Conservation (phyloP, 1,140 invertebrate genomes). For the Drosophila tropicalis region DNA sequence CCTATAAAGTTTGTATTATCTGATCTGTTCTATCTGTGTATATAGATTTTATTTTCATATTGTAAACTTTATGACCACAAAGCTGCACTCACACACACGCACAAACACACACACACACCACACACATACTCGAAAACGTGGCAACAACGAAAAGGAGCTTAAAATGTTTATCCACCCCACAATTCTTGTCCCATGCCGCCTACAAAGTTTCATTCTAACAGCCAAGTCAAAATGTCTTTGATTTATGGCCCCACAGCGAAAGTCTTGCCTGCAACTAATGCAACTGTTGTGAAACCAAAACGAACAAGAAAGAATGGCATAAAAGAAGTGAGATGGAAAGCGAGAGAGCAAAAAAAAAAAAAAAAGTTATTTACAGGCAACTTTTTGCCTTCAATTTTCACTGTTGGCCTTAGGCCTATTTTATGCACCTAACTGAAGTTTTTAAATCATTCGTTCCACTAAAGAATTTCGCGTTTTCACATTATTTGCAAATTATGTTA, state of each 20-base stretch:
- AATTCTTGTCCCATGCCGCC: constrained; percentile 5
- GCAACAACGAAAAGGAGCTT: constrained; percentile 65
- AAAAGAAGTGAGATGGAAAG: constrained; percentile 44
- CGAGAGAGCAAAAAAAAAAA: neutral
- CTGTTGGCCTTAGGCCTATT: constrained; percentile 48
- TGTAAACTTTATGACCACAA: constrained; percentile 50
- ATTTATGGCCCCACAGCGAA: constrained; percentile 57
- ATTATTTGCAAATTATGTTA: constrained; percentile 76
- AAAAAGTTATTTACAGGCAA: constrained; percentile 72
- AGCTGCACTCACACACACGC: constrained; percentile 45
- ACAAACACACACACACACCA: constrained; percentile 37
- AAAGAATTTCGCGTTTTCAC: constrained; percentile 37
- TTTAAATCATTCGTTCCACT: constrained; percentile 68
- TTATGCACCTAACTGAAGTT: constrained; percentile 48
- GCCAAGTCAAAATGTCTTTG: constrained; percentile 49
- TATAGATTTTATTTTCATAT: constrained; percentile 52
- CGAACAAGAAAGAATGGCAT: constrained; percentile 13
- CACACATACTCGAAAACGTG: constrained; percentile 6
- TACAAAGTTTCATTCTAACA: constrained; percentile 15
- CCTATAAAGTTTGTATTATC: constrained; percentile 44
- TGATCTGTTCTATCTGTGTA: constrained; percentile 27
- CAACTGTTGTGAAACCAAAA: constrained; percentile 46
- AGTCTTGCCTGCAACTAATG: constrained; percentile 64
- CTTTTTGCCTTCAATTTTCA: constrained; percentile 34
- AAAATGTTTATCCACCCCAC: constrained; percentile 47